A percentile compares a stretch with the other conserved stretches of the same genome.
Conservation (phyloP, 2,888 invertebrate species). For the Microctonus brassicae region DNA sequence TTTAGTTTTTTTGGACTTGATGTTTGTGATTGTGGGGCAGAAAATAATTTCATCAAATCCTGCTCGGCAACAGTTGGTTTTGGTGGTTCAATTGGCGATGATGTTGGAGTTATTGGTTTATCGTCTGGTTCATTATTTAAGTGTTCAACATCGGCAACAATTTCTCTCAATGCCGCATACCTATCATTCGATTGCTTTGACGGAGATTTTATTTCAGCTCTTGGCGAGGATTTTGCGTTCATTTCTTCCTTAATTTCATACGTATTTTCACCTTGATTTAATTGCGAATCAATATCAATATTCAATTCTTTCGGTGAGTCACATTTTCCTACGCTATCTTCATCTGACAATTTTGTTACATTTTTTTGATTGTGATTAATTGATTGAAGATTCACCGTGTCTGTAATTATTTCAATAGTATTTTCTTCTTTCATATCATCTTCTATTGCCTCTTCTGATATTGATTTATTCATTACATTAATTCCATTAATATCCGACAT, state of each 20-base stretch:
- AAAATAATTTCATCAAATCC: conserved; percentile 62
- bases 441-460: neutral
- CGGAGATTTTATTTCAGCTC: conserved; percentile 70
- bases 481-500: neutral
- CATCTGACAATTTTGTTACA: conserved; percentile 21
- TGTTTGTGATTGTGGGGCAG: conserved; percentile 50
- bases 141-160: conserved; percentile 71
- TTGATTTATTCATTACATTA: neutral
- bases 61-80: conserved; percentile 52
- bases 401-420: conserved; percentile 40
- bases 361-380: conserved; percentile 18
- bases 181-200: conserved; percentile 76
- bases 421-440: conserved; percentile 41
- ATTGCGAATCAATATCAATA: conserved; percentile 3
- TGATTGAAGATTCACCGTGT: conserved; percentile 15
- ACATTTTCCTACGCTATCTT: conserved; percentile 22
- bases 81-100: conserved; percentile 40
- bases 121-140: conserved; percentile 45
- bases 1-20: conserved; percentile 51
- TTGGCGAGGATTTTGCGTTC: conserved; percentile 52
- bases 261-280: conserved; percentile 8
- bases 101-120: conserved; percentile 33
- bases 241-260: conserved; percentile 41
- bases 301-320: conserved; percentile 32
- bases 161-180: conserved; percentile 86